Percentiles rank a stretch among this genome's conserved stretches.
Evolutionary conservation across 2,113 vertebrate species (phyloP).

Genomic region (Bambusicola thoracicus): DNA sequence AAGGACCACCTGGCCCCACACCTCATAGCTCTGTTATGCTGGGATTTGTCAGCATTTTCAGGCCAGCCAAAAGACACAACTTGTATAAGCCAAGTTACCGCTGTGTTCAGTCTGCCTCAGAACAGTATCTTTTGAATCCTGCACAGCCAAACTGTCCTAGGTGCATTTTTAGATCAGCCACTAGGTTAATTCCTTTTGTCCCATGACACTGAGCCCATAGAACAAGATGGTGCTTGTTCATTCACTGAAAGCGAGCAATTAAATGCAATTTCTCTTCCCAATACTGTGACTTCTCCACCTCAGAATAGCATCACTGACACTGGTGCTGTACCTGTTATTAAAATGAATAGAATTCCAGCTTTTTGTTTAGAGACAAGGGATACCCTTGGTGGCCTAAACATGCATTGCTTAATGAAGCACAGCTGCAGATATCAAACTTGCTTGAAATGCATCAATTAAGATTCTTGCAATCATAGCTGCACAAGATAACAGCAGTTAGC

Average conservation of each 20-base stretch:
- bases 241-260: accelerated
- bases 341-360: neutral
- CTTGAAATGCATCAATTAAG: neutral
- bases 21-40: neutral
- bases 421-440: neutral
- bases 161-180: neutral
- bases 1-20: neutral
- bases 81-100: neutral
- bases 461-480: neutral
- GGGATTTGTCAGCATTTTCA: neutral
- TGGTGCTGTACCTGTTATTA: neutral
- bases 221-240: neutral
- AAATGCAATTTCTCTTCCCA: neutral
- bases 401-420: neutral
- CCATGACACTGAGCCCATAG: neutral
- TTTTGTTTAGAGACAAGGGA: neutral
- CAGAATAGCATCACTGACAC: neutral
- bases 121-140: neutral
- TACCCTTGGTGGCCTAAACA: conserved; percentile 21
- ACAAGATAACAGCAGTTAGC: accelerated
- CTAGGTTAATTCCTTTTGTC: neutral
- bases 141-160: neutral
- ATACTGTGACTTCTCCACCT: neutral
- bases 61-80: neutral
- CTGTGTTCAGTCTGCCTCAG: neutral